A percentile compares a stretch with the other conserved stretches of the same genome.
phyloP scores from a whole-genome alignment of 2,113 vertebrate species.

The Paradoxurus hermaphroditus region DNA sequence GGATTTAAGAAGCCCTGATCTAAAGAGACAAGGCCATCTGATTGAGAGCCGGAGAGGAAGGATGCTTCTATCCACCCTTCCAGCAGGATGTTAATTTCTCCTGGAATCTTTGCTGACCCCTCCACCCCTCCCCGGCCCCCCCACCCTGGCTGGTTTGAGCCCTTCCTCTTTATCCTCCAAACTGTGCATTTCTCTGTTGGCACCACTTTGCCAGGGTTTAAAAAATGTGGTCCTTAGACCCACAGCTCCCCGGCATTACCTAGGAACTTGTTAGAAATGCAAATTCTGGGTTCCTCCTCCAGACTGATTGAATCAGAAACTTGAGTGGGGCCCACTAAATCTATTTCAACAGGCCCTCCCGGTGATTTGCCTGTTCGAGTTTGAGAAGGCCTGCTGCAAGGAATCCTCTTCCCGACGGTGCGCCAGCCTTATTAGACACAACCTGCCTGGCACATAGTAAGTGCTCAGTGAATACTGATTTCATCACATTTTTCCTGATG shows the following conservation, averaged over 20 bases:
- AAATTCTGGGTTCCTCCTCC: not conserved
- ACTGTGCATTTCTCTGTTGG: accelerated
- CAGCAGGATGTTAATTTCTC: not conserved
- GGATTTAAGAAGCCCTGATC: not conserved
- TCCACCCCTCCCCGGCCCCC: accelerated
- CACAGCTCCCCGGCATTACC: not conserved
- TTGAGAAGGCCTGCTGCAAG: not conserved
- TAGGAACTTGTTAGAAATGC: not conserved
- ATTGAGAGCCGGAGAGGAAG: not conserved
- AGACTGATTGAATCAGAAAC: not conserved
- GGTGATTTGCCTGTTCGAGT: not conserved
- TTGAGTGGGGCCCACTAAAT: not conserved
- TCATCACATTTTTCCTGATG: not conserved
- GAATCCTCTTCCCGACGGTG: not conserved
- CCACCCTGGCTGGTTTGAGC: not conserved
- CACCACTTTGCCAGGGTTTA: not conserved
- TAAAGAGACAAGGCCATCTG: not conserved
- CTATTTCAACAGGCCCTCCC: not conserved
- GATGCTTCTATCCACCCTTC: not conserved
- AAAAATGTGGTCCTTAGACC: not conserved
- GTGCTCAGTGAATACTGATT: not conserved
- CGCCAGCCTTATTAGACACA: not conserved
- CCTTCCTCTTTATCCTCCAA: not conserved
- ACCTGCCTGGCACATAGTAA: not conserved
- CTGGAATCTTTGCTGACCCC: not conserved